These are phyloP conservation scores for Corydoras sp. DNA, from an alignment of 2,113 vertebrate species.

Conservation along the genomic window DNA sequence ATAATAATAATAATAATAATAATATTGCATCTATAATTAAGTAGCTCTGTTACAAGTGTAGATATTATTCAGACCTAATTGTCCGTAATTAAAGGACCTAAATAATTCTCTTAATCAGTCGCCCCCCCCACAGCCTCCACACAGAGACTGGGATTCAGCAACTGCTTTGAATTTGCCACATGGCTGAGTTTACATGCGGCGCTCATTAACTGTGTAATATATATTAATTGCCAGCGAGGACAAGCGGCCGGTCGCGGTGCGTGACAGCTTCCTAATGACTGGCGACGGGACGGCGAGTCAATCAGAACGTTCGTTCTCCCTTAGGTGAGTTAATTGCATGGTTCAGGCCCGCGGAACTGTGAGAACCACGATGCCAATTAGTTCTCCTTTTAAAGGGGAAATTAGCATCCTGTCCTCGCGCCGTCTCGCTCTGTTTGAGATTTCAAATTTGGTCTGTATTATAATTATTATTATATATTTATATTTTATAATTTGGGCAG, in stretches of 20 bases:
- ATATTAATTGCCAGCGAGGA: slow-evolving; percentile 50
- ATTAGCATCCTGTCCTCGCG: slow-evolving; percentile 27
- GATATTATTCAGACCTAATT: too few relatives aligned
- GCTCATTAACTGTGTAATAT: slow-evolving; percentile 52
- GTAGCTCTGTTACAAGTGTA: too few relatives aligned
- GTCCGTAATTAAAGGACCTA: background rate
- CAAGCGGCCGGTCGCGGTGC: slow-evolving; percentile 30
- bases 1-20: too few relatives aligned
- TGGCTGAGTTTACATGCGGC: slow-evolving; percentile 43
- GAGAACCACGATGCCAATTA: slow-evolving; percentile 39
- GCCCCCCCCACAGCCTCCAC: slow-evolving; percentile 16
- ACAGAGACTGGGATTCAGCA: slow-evolving; percentile 35
- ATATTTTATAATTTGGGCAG: too few relatives aligned
- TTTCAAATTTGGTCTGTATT: slow-evolving; percentile 25
- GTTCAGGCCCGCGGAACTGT: slow-evolving; percentile 29
- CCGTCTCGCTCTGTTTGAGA: slow-evolving; percentile 19
- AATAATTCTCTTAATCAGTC: slow-evolving; percentile 16
- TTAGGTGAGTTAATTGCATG: slow-evolving; percentile 38
- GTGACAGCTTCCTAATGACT: slow-evolving; percentile 41
- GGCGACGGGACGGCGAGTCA: slow-evolving; percentile 37
- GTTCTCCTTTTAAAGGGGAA: slow-evolving; percentile 31
- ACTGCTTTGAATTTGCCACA: slow-evolving; percentile 46
- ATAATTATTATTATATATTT: too few relatives aligned
- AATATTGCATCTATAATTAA: too few relatives aligned
- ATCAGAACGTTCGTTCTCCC: slow-evolving; percentile 43